Evolutionary conservation across 2,113 vertebrate species (phyloP), one percentile per base, ranked within the genome.

Genomic region (Chamaetylas fuelleborni): DNA sequence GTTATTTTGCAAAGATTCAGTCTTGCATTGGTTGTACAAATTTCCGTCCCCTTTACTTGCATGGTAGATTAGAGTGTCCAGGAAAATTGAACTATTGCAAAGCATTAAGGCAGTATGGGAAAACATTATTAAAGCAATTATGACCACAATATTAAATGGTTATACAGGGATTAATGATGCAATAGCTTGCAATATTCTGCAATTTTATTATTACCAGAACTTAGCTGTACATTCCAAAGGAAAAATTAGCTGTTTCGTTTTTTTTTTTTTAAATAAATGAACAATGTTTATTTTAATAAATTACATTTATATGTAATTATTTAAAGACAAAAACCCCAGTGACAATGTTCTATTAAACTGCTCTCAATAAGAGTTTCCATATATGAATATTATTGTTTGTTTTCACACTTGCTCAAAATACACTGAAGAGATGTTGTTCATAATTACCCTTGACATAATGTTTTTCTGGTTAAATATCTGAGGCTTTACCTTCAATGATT

Each of bases 251-350:
- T 24, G 5, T 7, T 34, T 26, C 20, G 11, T 45, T 45, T 5
- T 2, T 31, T 48, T 48, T 48, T 50, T 51, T 51, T 28, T 3
- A 45, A 84, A 88, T 89, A 74, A 88, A 97, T 73, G 13, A 28
- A 88, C 82, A 95, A 90, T 88, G 95, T 95, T 94, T 96, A 79
- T 92, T 93, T 93, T 84, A 94, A 73, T 71, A 92, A 91, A 91
- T 83, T 92, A 87, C 43, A 88, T 93, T 96, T 97, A 19, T 94
- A 73, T 72, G 34, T 84, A 67, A 80, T 60, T 72, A 90, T 85
- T 92, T 95, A 76, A 95, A 96, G 58, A 25, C 28, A 82, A 84
- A 70, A n/a, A 1, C 1, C 28, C 5, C 18, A 43, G 9, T 9
- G 3, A 51, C 26, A 66, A 38, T 50, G 14, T 82, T 36, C 14